These are phyloP conservation scores for Scortum barcoo DNA, from an alignment of 2,113 vertebrate genomes.

Conservation along the genomic window DNA sequence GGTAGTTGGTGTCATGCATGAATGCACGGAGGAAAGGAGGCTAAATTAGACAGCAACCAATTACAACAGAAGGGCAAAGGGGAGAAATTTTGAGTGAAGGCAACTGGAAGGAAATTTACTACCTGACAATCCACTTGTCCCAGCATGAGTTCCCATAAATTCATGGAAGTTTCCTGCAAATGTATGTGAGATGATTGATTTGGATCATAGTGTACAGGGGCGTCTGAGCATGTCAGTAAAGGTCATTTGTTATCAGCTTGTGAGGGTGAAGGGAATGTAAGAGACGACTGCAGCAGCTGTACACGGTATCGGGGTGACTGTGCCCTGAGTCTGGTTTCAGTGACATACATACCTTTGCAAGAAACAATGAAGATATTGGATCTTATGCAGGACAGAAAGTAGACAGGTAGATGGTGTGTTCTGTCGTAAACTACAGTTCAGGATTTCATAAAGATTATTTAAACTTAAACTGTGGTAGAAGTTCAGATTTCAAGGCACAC, in stretches of 20 bases:
- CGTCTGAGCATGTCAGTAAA: conserved; percentile 52
- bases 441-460: conserved; percentile 1
- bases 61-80: conserved; percentile 51
- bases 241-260: conserved; percentile 14
- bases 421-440: neutral
- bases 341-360: conserved; percentile 74
- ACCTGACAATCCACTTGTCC: conserved; percentile 86
- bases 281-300: neutral
- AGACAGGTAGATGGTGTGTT: conserved; percentile 38
- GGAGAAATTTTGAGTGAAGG: conserved; percentile 56
- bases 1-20: conserved; percentile 61
- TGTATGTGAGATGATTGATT: conserved; percentile 84
- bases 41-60: conserved; percentile 54
- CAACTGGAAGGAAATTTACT: conserved; percentile 81
- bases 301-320: neutral
- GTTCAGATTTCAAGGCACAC: neutral
- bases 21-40: conserved; percentile 34
- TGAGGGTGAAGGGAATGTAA: neutral
- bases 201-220: conserved; percentile 61
- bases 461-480: too few species aligned
- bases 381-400: conserved; percentile 77
- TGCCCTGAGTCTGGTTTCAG: conserved; percentile 35
- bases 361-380: conserved; percentile 82
- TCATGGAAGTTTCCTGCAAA: conserved; percentile 88
- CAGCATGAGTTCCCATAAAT: conserved; percentile 87